Percentiles rank a stretch among this genome's conserved stretches.
These are phyloP conservation scores for Drosophila atripex DNA, from an alignment of 2,888 invertebrate species.

Conservation along the genomic window DNA sequence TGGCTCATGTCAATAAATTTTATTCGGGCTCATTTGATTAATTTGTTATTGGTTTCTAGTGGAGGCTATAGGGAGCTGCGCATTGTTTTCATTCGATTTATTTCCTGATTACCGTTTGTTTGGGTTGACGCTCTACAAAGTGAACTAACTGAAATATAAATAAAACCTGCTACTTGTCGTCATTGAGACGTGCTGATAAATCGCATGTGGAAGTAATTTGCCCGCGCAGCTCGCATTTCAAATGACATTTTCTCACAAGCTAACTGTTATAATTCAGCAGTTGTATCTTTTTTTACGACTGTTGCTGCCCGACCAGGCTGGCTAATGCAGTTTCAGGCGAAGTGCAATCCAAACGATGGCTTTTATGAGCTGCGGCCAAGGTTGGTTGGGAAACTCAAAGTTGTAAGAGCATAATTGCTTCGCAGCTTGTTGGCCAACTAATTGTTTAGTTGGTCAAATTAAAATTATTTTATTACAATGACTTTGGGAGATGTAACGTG, in stretches of 20 bases:
- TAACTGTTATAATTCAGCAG: constrained; percentile 46
- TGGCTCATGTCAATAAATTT: too few relatives aligned
- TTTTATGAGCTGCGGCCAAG: constrained; percentile 20
- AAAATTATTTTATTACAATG: constrained; percentile 13
- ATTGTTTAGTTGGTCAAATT: constrained; percentile 17
- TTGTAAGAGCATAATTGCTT: constrained; percentile 19
- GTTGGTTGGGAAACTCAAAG: constrained; percentile 2
- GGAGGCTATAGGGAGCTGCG: background rate
- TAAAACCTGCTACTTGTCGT: constrained; percentile 21
- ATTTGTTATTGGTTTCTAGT: background rate
- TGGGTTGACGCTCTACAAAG: constrained; percentile 29
- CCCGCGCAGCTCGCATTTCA: constrained; percentile 22
- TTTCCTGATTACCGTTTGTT: constrained; percentile 15
- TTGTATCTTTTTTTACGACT: constrained; percentile 1
- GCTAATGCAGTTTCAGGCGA: background rate
- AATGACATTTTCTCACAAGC: constrained; percentile 19
- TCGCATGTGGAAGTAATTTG: constrained; percentile 47
- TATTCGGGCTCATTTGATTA: background rate
- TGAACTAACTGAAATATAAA: constrained; percentile 28
- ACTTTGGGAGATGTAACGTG: background rate
- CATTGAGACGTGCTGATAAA: constrained; percentile 46
- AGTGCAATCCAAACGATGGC: background rate
- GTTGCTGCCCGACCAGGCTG: background rate
- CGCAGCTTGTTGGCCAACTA: constrained; percentile 16
- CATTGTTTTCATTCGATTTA: background rate